phyloP scores from a whole-genome alignment of 1,140 invertebrate genomes.

The Gryllus bimaculatus region DNA sequence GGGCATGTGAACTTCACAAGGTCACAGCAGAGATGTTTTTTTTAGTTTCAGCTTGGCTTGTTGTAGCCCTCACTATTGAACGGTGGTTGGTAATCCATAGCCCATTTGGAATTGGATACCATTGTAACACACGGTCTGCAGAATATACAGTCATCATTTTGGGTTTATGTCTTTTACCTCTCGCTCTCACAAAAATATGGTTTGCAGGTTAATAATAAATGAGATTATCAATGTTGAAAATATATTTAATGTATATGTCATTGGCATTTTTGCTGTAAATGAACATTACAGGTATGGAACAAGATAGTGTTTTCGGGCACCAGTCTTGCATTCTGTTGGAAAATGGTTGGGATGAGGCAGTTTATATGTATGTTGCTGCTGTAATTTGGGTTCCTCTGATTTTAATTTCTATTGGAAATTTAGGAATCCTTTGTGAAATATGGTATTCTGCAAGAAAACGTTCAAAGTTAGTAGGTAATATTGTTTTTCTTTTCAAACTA shows the following conservation, averaged over 20 bases:
- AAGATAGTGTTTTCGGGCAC: not conserved
- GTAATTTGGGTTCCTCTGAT: not conserved
- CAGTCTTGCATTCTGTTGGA: not conserved
- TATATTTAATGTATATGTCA: too few species aligned
- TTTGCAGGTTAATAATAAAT: not conserved
- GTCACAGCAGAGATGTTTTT: constrained; percentile 2
- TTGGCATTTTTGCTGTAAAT: not conserved
- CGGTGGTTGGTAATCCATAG: not conserved
- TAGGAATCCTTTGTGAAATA: not conserved
- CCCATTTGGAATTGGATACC: not conserved
- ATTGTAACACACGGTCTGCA: not conserved
- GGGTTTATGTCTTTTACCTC: not conserved
- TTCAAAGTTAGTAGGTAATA: not conserved
- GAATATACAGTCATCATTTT: not conserved
- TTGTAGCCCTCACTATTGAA: constrained; percentile 1
- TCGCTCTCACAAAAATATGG: not conserved
- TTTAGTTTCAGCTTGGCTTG: not conserved
- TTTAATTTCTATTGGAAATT: not conserved
- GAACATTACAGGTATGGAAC: constrained; percentile 1
- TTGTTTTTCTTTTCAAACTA: not conserved
- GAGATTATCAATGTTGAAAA: not conserved
- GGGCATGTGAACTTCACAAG: not conserved
- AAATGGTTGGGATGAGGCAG: not conserved
- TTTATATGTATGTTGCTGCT: not conserved
- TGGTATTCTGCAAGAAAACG: not conserved